Base-by-base conservation (phyloP, 92 coral and sea anemone species). In the Montipora capitata region DNA sequence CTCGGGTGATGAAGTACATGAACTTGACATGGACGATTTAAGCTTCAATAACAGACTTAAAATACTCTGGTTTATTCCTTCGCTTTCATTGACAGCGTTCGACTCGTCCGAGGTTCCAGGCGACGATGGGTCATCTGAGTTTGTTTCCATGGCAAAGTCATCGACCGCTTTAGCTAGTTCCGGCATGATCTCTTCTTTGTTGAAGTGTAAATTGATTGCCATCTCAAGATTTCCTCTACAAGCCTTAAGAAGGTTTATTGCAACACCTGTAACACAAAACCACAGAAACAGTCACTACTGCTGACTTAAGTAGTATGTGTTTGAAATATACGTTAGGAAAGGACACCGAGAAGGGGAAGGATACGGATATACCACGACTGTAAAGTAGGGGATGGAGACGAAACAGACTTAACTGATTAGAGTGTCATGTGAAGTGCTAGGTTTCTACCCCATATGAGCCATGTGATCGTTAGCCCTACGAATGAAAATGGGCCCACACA, bases 171-270 rank as follows among this genome's bases (percentile, higher is more conserved):
- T 84, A 54, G 86, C 84, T 54, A 95, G 79, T 48, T 88, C 91
- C 13, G 98, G 94, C 16, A 91, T 64, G n/a, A 87, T 82, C 73
- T 95, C 96, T 64, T 91, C 95, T 91, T 93, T 95, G 79, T 93
- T 95, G 41, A 94, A 95, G 71, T 91, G 96, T 51, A 95, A 68
- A 76, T 97, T 93, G 38, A 97, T 72, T 3, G 99, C 99, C 57
- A 96, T 69, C 91, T 94, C 95, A 52, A 98, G 91, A 88, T 94
- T 91, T 35, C 98, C 96, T 38, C 86, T 88, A 65, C 95, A 96
- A 59, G 91, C 92, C 35, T 68, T 92, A 73, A 97, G 92, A 3
- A 97, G 90, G 68, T 76, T 88, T 17, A 94, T 87, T n/a, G 99
- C 98, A 4, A 90, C 84, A 63, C 83, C 99, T 97, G 58, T 5